phyloP scores from a whole-genome alignment of 2,797 vertebrate species.

The Benthosema pterotum region DNA sequence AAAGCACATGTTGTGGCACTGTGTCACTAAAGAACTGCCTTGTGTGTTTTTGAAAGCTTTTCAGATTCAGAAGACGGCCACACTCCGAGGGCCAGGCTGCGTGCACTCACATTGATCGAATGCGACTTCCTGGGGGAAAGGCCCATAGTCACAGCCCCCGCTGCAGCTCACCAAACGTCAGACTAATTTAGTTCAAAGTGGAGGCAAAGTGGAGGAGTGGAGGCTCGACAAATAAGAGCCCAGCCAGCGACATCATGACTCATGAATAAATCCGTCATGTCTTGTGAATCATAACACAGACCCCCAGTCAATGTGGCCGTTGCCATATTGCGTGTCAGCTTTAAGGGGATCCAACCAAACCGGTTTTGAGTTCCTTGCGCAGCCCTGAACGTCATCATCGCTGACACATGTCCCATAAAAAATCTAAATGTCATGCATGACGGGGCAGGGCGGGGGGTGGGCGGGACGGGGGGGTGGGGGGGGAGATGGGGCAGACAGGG shows the following conservation, averaged over 20 bases:
- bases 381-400: not conserved
- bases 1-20: slow-evolving; percentile 9
- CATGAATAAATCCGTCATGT: slow-evolving; percentile 5
- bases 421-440: not conserved
- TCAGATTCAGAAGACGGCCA: slow-evolving; percentile 22
- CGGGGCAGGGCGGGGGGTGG: slow-evolving; percentile 1
- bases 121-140: not conserved
- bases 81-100: slow-evolving; percentile 24
- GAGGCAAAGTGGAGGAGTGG: not conserved
- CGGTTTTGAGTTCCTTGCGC: too few species aligned
- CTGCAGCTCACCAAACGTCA: not conserved
- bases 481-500: too few species aligned
- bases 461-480: slow-evolving; percentile 6
- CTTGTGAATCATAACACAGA: too few species aligned
- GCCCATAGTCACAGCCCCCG: not conserved
- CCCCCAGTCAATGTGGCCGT: too few species aligned
- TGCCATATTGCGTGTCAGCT: too few species aligned
- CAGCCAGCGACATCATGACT: not conserved
- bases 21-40: slow-evolving; percentile 31
- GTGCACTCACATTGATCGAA: slow-evolving; percentile 6
- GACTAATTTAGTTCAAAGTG: slow-evolving; percentile 3
- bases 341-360: too few species aligned
- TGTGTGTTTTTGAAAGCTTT: slow-evolving; percentile 16
- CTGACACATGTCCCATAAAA: slow-evolving; percentile 35
- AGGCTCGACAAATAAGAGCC: not conserved